Evolutionary conservation across 1,140 invertebrate genomes (phyloP).

Genomic region (Zaprionus capensis): DNA sequence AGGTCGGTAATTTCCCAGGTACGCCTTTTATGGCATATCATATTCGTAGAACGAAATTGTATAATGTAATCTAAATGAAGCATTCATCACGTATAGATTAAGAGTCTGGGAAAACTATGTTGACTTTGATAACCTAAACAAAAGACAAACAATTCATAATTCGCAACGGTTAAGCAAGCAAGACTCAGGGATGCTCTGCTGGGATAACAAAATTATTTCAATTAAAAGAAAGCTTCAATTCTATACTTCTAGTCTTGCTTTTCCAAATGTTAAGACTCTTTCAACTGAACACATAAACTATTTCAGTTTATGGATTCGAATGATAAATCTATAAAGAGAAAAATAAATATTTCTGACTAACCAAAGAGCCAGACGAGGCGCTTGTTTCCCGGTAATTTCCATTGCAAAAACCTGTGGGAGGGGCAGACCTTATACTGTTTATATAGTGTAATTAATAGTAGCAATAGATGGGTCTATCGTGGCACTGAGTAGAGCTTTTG

Average conservation of each 20-base stretch:
- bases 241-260: neutral
- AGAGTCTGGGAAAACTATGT: constrained; percentile 23
- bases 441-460: constrained; percentile 4
- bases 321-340: neutral
- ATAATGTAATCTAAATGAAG: constrained; percentile 24
- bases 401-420: constrained; percentile 14
- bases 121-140: constrained; percentile 13
- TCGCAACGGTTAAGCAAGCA: neutral
- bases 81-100: constrained; percentile 27
- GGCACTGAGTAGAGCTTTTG: neutral
- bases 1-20: constrained; percentile 1
- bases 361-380: neutral
- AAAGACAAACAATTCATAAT: neutral
- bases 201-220: no score
- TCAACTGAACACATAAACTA: no score
- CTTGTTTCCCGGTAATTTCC: constrained; percentile 3
- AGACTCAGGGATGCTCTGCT: neutral
- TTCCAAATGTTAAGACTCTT: neutral
- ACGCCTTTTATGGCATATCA: constrained; percentile 7
- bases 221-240: neutral
- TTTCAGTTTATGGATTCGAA: neutral
- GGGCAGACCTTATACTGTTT: neutral
- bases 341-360: neutral
- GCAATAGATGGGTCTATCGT: neutral
- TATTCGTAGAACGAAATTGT: neutral